Conservation (phyloP, 1,140 invertebrate species). For the Drosophila melanica region DNA sequence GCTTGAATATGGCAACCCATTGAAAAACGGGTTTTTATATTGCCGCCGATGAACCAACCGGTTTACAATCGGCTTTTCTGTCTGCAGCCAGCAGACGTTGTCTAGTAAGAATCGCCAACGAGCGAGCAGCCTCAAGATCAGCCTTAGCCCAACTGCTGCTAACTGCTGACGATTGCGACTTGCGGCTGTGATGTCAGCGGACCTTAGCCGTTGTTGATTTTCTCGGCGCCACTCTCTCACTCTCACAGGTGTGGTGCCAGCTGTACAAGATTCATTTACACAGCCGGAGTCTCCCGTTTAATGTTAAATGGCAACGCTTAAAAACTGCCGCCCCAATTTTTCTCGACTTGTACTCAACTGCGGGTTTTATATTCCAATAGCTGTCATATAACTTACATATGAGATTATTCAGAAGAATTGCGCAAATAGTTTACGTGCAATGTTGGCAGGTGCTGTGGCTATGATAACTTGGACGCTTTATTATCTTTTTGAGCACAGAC, state of each 20-base stretch:
- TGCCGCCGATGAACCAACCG: conserved; percentile 24
- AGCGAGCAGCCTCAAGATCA: conserved; percentile 19
- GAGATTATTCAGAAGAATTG: conserved; percentile 11
- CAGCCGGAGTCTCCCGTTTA: conserved; percentile 25
- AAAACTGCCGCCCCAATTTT: conserved; percentile 56
- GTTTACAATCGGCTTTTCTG: conserved; percentile 38
- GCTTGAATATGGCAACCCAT: conserved; percentile 61
- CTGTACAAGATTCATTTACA: conserved; percentile 17
- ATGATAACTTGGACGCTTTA: conserved; percentile 7
- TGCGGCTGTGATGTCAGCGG: conserved; percentile 25
- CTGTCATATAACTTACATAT: conserved; percentile 1
- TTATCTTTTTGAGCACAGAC: background rate
- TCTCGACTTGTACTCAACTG: conserved; percentile 4
- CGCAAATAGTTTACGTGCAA: conserved; percentile 1
- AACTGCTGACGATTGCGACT: conserved; percentile 4
- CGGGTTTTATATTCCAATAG: background rate
- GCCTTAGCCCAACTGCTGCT: conserved; percentile 9
- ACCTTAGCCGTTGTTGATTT: conserved; percentile 4
- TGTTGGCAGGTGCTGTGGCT: conserved; percentile 7
- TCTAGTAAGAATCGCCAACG: conserved; percentile 61
- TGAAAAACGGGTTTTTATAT: conserved; percentile 55
- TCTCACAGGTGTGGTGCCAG: background rate
- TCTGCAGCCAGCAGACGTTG: conserved; percentile 41
- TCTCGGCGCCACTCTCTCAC: background rate
- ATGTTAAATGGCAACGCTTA: conserved; percentile 68